Conservation (phyloP, 2,888 invertebrate species). For the Spisula solida region DNA sequence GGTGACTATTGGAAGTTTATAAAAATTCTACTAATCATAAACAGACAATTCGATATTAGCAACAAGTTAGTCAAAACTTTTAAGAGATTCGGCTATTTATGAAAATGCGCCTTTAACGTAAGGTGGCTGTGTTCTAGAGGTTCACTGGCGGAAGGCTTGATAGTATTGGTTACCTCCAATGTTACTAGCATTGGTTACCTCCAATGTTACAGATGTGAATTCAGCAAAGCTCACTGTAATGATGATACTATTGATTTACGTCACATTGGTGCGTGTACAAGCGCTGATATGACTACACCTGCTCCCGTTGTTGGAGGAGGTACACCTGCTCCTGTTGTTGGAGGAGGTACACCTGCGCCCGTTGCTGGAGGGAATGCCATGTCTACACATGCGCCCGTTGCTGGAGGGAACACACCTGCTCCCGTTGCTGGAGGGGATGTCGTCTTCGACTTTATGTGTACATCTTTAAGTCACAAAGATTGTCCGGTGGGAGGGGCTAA, state of each 20-base stretch:
- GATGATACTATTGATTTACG: conserved; percentile 25
- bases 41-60: too few species aligned
- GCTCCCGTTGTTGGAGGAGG: conserved; percentile 21
- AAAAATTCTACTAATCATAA: too few species aligned
- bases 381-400: not conserved
- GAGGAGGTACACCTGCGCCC: conserved; percentile 5
- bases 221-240: conserved; percentile 50
- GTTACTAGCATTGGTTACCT: not conserved
- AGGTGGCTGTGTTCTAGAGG: not conserved
- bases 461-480: conserved; percentile 42
- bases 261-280: conserved; percentile 27
- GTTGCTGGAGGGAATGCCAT: conserved; percentile 22
- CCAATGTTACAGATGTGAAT: conserved; percentile 41
- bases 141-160: too few species aligned
- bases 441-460: conserved; percentile 53
- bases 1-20: too few species aligned
- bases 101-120: too few species aligned
- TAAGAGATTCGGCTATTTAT: too few species aligned
- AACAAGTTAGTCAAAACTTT: too few species aligned
- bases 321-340: conserved; percentile 1
- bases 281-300: conserved; percentile 1
- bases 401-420: not conserved
- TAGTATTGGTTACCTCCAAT: too few species aligned
- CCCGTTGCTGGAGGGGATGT: conserved; percentile 32
- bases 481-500: conserved; percentile 28